phyloP scores from a whole-genome alignment of 2,888 invertebrate species.

The Eurois occulta region DNA sequence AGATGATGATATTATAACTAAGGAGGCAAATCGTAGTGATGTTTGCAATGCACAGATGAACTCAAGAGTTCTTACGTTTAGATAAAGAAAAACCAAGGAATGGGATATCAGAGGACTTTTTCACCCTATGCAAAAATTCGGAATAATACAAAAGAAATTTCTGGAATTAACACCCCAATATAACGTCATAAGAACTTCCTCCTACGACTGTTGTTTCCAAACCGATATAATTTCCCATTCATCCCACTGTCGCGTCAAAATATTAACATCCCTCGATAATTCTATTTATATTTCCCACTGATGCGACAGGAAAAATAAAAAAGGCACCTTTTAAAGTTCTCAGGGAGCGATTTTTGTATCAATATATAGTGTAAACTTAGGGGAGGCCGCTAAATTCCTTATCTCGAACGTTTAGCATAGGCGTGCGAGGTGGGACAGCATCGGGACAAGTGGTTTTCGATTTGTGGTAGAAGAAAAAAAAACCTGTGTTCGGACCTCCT shows the following conservation, averaged over 20 bases:
- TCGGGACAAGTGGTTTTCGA: conserved; percentile 73
- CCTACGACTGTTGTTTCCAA: conserved; percentile 41
- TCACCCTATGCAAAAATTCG: background rate
- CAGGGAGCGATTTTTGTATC: conserved; percentile 81
- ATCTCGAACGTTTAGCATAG: conserved; percentile 85
- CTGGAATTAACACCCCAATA: conserved; percentile 33
- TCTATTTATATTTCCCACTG: conserved; percentile 87
- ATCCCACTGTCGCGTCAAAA: conserved; percentile 62
- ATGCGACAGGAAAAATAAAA: conserved; percentile 76
- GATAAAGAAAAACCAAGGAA: background rate
- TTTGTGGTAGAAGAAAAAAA: conserved; percentile 66
- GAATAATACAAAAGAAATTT: background rate
- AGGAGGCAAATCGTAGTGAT: background rate
- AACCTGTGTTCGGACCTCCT: conserved; percentile 70
- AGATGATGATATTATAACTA: background rate
- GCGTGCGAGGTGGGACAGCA: conserved; percentile 71
- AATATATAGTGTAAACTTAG: conserved; percentile 83
- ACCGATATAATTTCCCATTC: conserved; percentile 55
- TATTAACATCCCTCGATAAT: conserved; percentile 78
- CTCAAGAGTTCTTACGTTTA: no score
- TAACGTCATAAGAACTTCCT: conserved; percentile 22
- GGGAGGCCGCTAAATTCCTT: conserved; percentile 88
- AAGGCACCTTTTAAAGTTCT: conserved; percentile 76
- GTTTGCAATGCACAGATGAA: background rate
- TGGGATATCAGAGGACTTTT: background rate